Conservation (phyloP, 2,888 invertebrate genomes). For the Ophioninae sp. region DNA sequence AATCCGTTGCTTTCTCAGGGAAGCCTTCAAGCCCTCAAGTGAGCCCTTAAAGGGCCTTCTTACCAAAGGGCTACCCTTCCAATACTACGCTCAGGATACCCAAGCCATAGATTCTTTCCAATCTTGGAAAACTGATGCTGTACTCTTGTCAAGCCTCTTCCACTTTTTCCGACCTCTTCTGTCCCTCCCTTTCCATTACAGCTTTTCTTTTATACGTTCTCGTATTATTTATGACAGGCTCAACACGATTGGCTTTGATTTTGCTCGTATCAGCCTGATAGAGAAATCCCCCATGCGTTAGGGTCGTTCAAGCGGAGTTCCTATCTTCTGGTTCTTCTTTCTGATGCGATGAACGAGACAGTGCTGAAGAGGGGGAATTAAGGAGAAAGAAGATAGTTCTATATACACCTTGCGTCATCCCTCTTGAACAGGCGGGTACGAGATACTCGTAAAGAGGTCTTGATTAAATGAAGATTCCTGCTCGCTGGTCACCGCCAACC, state of each 20-base stretch:
- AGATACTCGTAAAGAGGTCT: constrained; percentile 54
- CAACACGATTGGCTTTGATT: constrained; percentile 54
- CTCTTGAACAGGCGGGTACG: constrained; percentile 30
- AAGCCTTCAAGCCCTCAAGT: too few species aligned
- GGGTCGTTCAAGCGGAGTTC: constrained; percentile 12
- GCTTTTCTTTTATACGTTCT: too few species aligned
- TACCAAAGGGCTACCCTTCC: too few species aligned
- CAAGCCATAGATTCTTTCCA: too few species aligned
- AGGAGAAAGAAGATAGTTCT: constrained; percentile 11
- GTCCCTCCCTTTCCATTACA: too few species aligned
- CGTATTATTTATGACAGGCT: constrained; percentile 52
- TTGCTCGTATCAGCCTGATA: constrained; percentile 55
- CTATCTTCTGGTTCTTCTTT: constrained; percentile 20
- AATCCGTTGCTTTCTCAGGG: too few species aligned
- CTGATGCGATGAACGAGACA: constrained; percentile 11
- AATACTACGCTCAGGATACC: too few species aligned
- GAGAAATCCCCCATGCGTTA: constrained; percentile 58
- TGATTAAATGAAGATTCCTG: constrained; percentile 54
- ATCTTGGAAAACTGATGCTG: too few species aligned
- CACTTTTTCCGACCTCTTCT: too few species aligned
- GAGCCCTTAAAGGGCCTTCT: too few species aligned
- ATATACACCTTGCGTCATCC: constrained; percentile 38
- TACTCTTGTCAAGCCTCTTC: constrained; percentile 10
- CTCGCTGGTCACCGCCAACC: constrained; percentile 15
- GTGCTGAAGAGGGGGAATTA: background rate